A percentile compares a stretch with the other conserved stretches of the same genome.
phyloP scores from a whole-genome alignment of 2,888 invertebrate species.

The Ornithoptera priamus region DNA sequence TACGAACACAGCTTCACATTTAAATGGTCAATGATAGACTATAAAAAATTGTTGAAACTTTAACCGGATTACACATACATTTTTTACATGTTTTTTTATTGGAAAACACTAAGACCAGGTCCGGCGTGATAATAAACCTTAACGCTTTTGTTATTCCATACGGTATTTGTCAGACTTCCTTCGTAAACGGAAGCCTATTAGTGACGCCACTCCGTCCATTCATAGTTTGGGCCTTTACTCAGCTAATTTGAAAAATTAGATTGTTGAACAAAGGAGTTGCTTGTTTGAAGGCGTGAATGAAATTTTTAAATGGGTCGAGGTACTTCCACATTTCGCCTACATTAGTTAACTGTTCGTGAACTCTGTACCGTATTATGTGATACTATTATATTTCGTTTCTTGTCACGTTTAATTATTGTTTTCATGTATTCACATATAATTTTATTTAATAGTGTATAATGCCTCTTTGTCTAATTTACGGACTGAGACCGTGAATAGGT shows the following conservation, averaged over 20 bases:
- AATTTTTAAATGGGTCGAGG: not conserved
- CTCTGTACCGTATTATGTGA: not conserved
- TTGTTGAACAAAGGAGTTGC: not conserved
- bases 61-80: too few relatives aligned
- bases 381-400: not conserved
- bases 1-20: too few relatives aligned
- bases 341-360: not conserved
- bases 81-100: too few relatives aligned
- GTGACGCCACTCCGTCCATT: constrained; percentile 26
- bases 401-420: not conserved
- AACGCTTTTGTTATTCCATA: constrained; percentile 27
- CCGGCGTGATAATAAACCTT: not conserved
- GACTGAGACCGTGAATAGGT: not conserved
- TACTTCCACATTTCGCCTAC: not conserved
- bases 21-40: too few relatives aligned
- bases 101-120: too few relatives aligned
- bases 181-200: constrained; percentile 28
- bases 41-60: too few relatives aligned
- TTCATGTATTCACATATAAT: not conserved
- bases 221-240: constrained; percentile 3
- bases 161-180: constrained; percentile 29
- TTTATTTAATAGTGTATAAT: not conserved
- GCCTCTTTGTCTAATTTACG: not conserved
- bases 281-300: constrained; percentile 4
- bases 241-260: constrained; percentile 18